Conservation (phyloP, 2,888 invertebrate genomes). For the Yponomeuta cagnagella region DNA sequence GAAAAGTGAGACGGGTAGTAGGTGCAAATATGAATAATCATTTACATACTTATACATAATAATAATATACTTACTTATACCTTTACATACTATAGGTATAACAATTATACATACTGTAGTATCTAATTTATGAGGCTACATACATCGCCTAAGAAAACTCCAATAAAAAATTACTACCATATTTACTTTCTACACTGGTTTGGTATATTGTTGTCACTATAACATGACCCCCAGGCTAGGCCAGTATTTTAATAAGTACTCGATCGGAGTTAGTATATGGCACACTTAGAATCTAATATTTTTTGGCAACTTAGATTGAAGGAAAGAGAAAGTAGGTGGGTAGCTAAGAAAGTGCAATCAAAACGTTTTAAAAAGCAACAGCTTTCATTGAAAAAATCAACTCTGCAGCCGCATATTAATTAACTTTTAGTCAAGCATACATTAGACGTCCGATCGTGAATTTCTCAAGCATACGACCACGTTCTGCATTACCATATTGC, state of each 20-base stretch:
- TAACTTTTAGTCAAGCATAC: not conserved
- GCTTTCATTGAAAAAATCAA: conserved; percentile 1
- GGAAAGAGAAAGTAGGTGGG: not conserved
- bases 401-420: not conserved
- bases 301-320: not conserved
- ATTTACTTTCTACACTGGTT: no score
- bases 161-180: no score
- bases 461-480: conserved; percentile 1
- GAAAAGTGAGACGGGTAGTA: no score
- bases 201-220: no score
- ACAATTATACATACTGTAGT: no score
- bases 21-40: no score
- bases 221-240: no score
- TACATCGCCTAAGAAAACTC: no score
- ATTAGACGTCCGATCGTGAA: not conserved
- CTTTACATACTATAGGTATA: no score
- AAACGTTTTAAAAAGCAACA: not conserved
- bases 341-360: not conserved
- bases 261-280: not conserved
- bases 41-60: no score
- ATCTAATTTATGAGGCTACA: no score
- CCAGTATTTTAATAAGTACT: not conserved
- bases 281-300: not conserved
- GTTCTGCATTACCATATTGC: not conserved
- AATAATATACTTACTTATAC: no score